phyloP scores from a whole-genome alignment of 1,140 invertebrate species.

The Scaptodrosophila lebanonensis region DNA sequence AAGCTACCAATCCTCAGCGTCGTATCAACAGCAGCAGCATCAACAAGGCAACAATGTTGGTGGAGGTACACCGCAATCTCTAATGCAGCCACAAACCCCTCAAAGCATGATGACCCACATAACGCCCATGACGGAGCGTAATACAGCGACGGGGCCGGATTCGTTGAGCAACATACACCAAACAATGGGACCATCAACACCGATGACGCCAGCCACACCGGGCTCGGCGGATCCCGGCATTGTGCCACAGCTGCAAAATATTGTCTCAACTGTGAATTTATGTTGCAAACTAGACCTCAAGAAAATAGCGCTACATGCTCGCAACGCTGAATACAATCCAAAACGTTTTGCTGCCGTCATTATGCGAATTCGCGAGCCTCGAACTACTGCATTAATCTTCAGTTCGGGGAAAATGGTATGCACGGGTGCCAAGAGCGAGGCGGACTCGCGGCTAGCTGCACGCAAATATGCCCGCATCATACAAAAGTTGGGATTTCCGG shows the following conservation, averaged over 20 bases:
- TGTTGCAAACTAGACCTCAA: constrained; percentile 97
- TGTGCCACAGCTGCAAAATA: constrained; percentile 95
- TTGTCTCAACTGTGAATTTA: constrained; percentile 98
- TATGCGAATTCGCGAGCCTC: constrained; percentile 98
- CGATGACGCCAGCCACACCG: constrained; percentile 96
- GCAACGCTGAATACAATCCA: constrained; percentile 99
- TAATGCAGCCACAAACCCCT: constrained; percentile 92
- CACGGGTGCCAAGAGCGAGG: constrained; percentile 99
- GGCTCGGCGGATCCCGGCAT: constrained; percentile 96
- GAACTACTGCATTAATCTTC: constrained; percentile 99
- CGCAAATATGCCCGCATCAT: constrained; percentile 99
- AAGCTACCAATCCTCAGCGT: constrained; percentile 48
- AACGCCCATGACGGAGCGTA: constrained; percentile 81
- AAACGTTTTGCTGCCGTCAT: constrained; percentile 99
- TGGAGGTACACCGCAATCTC: constrained; percentile 83
- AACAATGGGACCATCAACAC: constrained; percentile 85
- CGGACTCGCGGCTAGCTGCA: constrained; percentile 96
- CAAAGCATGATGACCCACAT: constrained; percentile 92
- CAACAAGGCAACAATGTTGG: constrained; percentile 79
- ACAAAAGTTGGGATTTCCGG: constrained; percentile 97
- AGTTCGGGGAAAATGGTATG: constrained; percentile 99
- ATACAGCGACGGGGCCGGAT: constrained; percentile 54
- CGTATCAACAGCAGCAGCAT: constrained; percentile 50
- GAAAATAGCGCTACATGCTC: constrained; percentile 98
- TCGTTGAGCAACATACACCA: constrained; percentile 79